These are phyloP conservation scores for Sorex araneus DNA, from an alignment of 2,113 vertebrate species.

Conservation along the genomic window DNA sequence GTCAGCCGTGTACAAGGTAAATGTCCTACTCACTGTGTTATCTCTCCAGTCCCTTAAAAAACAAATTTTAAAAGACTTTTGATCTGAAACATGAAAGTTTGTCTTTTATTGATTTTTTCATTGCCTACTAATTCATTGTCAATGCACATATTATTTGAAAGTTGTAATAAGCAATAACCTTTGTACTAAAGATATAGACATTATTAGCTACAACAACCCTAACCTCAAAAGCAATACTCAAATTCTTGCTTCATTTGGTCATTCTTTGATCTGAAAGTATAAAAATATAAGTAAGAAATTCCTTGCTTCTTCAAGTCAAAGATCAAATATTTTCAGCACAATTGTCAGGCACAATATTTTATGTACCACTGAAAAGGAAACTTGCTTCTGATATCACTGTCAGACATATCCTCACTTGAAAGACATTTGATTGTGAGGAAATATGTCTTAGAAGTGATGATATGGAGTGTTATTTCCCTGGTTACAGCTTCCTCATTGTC, in stretches of 20 bases:
- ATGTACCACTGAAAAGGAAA: not conserved
- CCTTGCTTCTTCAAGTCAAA: not conserved
- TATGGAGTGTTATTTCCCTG: not conserved
- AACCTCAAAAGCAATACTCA: not conserved
- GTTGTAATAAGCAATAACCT: not conserved
- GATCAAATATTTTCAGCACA: not conserved
- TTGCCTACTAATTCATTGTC: not conserved
- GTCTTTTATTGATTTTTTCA: not conserved
- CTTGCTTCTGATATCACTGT: not conserved
- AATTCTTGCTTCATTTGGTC: not conserved
- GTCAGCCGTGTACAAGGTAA: no score
- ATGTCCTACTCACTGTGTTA: no score
- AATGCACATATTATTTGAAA: not conserved
- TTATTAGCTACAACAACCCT: not conserved
- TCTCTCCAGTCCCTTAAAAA: no score
- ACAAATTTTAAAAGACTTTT: not conserved
- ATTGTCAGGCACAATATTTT: not conserved
- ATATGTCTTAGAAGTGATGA: not conserved
- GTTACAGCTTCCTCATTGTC: not conserved
- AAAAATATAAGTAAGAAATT: not conserved
- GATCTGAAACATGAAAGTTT: not conserved
- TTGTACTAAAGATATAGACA: not conserved
- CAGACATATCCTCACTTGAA: not conserved
- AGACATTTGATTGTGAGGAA: not conserved
- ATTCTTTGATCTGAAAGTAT: not conserved